Conservation (phyloP, 2,888 invertebrate species). For the Abrostola tripartita region DNA sequence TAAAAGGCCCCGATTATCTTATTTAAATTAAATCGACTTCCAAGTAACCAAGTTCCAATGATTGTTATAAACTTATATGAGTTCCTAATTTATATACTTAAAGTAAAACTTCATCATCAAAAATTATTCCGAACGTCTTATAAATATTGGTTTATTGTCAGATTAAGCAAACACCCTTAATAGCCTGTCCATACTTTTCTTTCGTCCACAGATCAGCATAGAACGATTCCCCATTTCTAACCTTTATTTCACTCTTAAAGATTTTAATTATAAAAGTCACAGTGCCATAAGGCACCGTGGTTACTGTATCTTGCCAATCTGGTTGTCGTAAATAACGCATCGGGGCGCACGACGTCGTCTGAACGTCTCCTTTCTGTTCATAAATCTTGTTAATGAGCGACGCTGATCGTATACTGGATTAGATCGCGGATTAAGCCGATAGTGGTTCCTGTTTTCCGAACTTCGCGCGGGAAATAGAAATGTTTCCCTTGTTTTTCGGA, state of each 20-base stretch:
- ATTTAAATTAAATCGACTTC: too few species aligned
- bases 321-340: conserved; percentile 81
- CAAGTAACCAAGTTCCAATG: too few species aligned
- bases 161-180: too few species aligned
- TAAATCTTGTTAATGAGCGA: conserved; percentile 87
- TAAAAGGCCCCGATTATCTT: too few species aligned
- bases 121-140: too few species aligned
- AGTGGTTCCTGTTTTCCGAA: conserved; percentile 57
- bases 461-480: conserved; percentile 52
- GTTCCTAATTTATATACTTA: too few species aligned
- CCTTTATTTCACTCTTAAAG: conserved; percentile 46
- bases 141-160: too few species aligned
- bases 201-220: conserved; percentile 30
- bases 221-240: conserved; percentile 38
- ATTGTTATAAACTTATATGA: too few species aligned
- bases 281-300: conserved; percentile 56
- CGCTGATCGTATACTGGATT: conserved; percentile 80
- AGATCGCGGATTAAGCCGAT: conserved; percentile 70
- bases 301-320: conserved; percentile 75
- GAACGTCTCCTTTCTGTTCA: conserved; percentile 80
- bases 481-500: conserved; percentile 45
- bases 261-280: conserved; percentile 59
- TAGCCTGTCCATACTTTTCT: conserved; percentile 21
- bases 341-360: conserved; percentile 76
- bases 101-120: too few species aligned